Conservation (phyloP, 2,113 vertebrate genomes). For the Amphiprion percula region DNA sequence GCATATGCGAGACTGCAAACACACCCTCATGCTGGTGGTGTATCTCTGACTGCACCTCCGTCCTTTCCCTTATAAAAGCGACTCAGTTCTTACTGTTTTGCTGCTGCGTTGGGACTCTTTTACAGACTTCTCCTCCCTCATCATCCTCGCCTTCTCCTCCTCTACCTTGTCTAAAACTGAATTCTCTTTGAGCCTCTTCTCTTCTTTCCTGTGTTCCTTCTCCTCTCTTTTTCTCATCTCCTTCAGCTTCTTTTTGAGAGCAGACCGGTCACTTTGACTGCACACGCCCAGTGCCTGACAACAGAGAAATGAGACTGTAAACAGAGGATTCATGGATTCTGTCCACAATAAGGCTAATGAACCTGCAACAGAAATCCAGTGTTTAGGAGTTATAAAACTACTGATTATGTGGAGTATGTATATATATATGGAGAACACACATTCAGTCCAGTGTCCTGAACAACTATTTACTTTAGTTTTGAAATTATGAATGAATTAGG, state of each 20-base stretch:
- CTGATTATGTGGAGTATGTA: too few relatives aligned
- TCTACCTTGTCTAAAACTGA: constrained; percentile 19
- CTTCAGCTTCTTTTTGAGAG: constrained; percentile 80
- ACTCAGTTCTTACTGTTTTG: constrained; percentile 71
- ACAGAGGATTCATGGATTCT: too few relatives aligned
- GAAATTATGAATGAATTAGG: too few relatives aligned
- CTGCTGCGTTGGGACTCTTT: constrained; percentile 17
- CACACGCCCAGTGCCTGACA: constrained; percentile 87
- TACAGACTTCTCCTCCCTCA: constrained; percentile 17
- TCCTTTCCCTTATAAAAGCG: constrained; percentile 55
- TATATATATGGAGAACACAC: too few relatives aligned
- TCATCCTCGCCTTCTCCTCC: constrained; percentile 18
- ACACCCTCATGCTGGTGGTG: constrained; percentile 57
- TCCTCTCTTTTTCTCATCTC: constrained; percentile 77
- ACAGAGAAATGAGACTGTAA: neutral
- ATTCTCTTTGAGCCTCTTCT: constrained; percentile 54
- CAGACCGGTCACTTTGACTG: constrained; percentile 80
- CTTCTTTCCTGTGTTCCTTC: constrained; percentile 60
- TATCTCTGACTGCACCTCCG: neutral
- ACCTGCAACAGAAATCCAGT: too few relatives aligned
- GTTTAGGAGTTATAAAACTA: too few relatives aligned
- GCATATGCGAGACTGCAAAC: constrained; percentile 7
- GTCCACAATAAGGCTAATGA: too few relatives aligned
- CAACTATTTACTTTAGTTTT: too few relatives aligned
- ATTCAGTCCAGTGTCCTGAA: too few relatives aligned